phyloP scores from a whole-genome alignment of 1,140 invertebrate genomes.

The Aphelenchoides besseyi region DNA sequence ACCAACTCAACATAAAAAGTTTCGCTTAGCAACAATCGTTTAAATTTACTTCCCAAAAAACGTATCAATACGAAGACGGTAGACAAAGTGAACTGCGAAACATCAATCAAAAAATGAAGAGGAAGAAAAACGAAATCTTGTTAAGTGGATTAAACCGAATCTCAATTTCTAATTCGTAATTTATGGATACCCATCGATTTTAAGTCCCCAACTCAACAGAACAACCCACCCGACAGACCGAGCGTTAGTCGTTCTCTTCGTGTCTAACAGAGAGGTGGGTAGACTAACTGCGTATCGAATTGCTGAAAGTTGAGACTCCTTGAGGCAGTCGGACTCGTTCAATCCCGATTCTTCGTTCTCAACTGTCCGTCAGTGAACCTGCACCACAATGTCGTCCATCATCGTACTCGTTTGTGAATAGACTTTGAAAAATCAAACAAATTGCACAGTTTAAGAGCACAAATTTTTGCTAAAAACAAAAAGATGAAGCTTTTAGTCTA shows the following conservation, averaged over 20 bases:
- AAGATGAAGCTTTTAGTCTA: too few species aligned
- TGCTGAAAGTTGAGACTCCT: not conserved
- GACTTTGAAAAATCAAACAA: too few species aligned
- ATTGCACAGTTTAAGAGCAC: too few species aligned
- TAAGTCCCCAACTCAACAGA: not conserved
- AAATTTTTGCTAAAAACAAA: too few species aligned
- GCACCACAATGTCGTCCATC: too few species aligned
- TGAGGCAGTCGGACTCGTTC: not conserved
- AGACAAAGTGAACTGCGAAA: too few species aligned
- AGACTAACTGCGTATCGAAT: not conserved
- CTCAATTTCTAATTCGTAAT: not conserved
- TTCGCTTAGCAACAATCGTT: constrained; percentile 6
- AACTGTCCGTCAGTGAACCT: too few species aligned
- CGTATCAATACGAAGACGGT: too few species aligned
- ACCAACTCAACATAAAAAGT: not conserved
- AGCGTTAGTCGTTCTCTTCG: not conserved
- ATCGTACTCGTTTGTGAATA: too few species aligned
- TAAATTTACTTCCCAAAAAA: too few species aligned
- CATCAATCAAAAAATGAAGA: too few species aligned
- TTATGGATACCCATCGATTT: not conserved
- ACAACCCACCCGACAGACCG: not conserved
- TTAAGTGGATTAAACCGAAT: not conserved
- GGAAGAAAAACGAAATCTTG: not conserved
- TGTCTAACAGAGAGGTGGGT: too few species aligned
- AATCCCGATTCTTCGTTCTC: not conserved